Conservation (phyloP, 2,888 invertebrate genomes). For the Leptarthrus brevirostris region DNA sequence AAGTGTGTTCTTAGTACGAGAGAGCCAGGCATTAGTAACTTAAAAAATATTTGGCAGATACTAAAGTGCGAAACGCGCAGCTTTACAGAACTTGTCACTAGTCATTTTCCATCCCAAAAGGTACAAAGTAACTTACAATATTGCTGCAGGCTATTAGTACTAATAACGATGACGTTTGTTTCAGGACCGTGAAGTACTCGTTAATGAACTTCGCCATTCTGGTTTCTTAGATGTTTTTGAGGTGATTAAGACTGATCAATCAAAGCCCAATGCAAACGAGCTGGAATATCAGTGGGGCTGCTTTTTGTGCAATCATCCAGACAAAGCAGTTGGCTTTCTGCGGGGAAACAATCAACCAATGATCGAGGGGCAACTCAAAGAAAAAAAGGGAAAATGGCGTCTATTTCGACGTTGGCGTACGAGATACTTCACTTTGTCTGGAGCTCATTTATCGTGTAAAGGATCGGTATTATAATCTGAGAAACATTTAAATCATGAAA, state of each 20-base stretch:
- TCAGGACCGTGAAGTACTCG: slow-evolving; percentile 86
- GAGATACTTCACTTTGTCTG: slow-evolving; percentile 92
- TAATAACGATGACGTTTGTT: too few species aligned
- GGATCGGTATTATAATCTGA: slow-evolving; percentile 73
- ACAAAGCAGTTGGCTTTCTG: slow-evolving; percentile 86
- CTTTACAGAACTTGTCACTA: slow-evolving; percentile 90
- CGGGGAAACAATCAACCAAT: slow-evolving; percentile 85
- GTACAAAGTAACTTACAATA: too few species aligned
- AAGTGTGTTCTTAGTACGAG: slow-evolving; percentile 82
- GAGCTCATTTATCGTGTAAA: slow-evolving; percentile 89
- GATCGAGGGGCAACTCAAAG: slow-evolving; percentile 90
- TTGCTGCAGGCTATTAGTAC: too few species aligned
- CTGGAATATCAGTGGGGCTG: slow-evolving; percentile 81
- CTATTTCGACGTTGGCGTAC: slow-evolving; percentile 93
- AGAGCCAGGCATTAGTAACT: slow-evolving; percentile 83
- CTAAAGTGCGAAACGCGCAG: slow-evolving; percentile 91
- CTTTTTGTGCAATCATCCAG: slow-evolving; percentile 93
- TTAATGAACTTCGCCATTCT: slow-evolving; percentile 85
- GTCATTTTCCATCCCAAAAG: slow-evolving; percentile 91
- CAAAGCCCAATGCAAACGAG: slow-evolving; percentile 68
- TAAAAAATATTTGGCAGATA: slow-evolving; percentile 95
- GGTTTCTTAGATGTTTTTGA: slow-evolving; percentile 96
- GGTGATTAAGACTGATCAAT: slow-evolving; percentile 70
- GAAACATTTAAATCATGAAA: background rate
- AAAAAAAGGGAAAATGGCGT: slow-evolving; percentile 92